Conservation (phyloP, 2,113 vertebrate species). For the Pelusios castaneus region DNA sequence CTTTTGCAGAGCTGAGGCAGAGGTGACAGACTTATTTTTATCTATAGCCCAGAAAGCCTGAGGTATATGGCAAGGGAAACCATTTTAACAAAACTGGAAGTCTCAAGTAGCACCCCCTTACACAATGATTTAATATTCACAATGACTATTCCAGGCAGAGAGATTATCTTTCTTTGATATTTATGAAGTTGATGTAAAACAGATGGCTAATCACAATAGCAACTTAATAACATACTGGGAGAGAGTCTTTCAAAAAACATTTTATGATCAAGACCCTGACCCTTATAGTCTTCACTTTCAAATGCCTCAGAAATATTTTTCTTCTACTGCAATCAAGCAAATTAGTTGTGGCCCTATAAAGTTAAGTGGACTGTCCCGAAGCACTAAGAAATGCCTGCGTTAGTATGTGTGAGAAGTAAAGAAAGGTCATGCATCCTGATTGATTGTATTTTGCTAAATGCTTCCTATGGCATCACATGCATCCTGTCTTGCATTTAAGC, state of each 20-base stretch:
- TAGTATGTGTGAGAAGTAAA: neutral
- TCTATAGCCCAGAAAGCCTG: neutral
- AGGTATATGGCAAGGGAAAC: constrained; percentile 16
- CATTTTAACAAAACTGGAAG: constrained; percentile 28
- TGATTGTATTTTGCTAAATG: neutral
- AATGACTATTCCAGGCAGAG: constrained; percentile 50
- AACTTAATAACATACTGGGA: constrained; percentile 53
- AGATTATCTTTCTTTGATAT: constrained; percentile 58
- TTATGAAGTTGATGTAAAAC: constrained; percentile 59
- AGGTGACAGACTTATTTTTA: neutral
- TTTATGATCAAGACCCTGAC: constrained; percentile 47
- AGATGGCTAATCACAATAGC: constrained; percentile 70
- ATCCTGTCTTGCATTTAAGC: neutral
- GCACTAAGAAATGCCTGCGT: neutral
- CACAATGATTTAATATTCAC: constrained; percentile 54
- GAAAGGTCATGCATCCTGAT: neutral
- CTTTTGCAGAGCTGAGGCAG: neutral
- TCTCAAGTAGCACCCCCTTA: constrained; percentile 27
- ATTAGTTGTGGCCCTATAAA: constrained; percentile 36
- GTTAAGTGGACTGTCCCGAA: neutral
- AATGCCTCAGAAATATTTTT: constrained; percentile 48
- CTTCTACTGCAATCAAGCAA: constrained; percentile 40
- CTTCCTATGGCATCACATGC: neutral
- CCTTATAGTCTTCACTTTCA: constrained; percentile 49
- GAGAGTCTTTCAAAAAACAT: constrained; percentile 51